Conservation (phyloP, 2,797 vertebrate genomes). For the Centroberyx gerrardi region DNA sequence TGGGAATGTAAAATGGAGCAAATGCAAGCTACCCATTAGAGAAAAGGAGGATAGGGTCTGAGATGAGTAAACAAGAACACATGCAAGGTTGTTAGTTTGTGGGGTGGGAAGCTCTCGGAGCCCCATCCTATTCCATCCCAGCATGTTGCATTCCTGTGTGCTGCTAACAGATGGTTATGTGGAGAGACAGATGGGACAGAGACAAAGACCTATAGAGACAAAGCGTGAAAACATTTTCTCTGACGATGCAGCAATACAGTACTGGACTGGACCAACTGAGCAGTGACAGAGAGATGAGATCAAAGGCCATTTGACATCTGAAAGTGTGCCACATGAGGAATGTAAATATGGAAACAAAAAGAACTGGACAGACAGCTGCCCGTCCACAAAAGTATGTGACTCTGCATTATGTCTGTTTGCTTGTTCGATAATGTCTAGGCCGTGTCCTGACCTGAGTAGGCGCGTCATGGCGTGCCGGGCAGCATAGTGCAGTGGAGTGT, state of each 20-base stretch:
- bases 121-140: conserved; percentile 65
- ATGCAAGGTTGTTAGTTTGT: conserved; percentile 50
- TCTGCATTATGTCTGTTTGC: background rate
- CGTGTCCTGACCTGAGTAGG: conserved; percentile 92
- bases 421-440: conserved; percentile 9
- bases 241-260: conserved; percentile 21
- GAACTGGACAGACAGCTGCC: conserved; percentile 3
- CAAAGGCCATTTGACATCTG: conserved; percentile 13
- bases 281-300: conserved; percentile 9
- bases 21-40: background rate
- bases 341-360: background rate
- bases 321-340: background rate
- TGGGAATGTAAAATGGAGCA: conserved; percentile 6
- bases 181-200: conserved; percentile 75
- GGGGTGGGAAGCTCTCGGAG: conserved; percentile 68
- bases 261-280: conserved; percentile 20
- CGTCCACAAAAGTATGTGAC: background rate
- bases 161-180: conserved; percentile 79
- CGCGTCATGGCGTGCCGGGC: conserved; percentile 96
- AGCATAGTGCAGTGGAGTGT: conserved; percentile 98
- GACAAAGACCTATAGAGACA: conserved; percentile 51
- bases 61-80: conserved; percentile 38
- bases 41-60: background rate
- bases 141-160: conserved; percentile 76
- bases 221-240: conserved; percentile 42